Evolutionary conservation across 2,888 invertebrate species (phyloP), one percentile per base, ranked within the genome.

Genomic region (Erpobdella octoculata): DNA sequence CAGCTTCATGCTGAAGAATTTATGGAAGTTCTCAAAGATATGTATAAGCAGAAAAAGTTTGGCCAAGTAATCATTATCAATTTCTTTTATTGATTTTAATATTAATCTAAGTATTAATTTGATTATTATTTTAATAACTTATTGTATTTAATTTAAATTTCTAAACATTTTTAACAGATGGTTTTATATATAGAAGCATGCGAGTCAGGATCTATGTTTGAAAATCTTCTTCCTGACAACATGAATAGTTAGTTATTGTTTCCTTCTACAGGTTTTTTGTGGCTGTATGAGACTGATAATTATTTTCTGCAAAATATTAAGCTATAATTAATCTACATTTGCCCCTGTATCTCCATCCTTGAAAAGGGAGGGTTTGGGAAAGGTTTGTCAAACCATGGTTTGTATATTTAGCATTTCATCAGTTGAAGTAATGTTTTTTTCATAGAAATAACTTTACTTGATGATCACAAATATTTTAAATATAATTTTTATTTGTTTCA

Each of bases 171-270:
- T 21, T 33, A 18, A n/a, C 69, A 87, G 85, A 79, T 88, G 81
- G 85, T 87, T 35, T 79, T 88, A 73, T 88, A 88, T 78, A 78
- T 88, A 71, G 88, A 88, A 79, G 87, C 88, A 2, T 88, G 88
- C 80, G 86, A 87, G 76, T 86, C 86, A 41, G 88, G 88, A 25
- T 87, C 87, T 6, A 87, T 88, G 86, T 88, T 88, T 80, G 81
- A 85, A 48, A 79, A 83, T 36, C 78, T 87, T 15, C 80, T 87
- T 36, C 83, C 85, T 0, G 79, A 82, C 25, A 80, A 86, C 77
- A 82, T 85, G 73, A 85, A 85, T 76, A 83, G 86, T 87, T 25
- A 31, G 41, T 58, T 5, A 36, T 33, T 9, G n/a, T 33, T 21
- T 1, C 33, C 18, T 35, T 8, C 1, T 18, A 59, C 4, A 28